Conservation (phyloP, 2,797 vertebrate genomes). For the Coregonus ussuriensis region DNA sequence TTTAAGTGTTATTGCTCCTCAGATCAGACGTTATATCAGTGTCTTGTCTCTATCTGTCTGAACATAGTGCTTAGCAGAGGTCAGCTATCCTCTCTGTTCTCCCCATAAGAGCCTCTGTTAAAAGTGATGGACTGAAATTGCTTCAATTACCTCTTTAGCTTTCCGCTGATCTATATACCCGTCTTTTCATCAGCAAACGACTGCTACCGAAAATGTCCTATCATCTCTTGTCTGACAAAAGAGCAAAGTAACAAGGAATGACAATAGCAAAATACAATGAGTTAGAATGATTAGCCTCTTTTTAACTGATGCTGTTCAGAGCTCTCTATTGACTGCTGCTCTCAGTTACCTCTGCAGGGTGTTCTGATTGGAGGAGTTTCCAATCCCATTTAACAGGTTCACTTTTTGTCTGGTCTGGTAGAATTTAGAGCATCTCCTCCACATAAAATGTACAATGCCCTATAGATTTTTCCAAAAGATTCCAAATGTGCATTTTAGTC, state of each 20-base stretch:
- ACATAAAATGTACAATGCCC: neutral
- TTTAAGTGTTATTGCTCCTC: constrained; percentile 24
- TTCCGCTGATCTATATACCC: constrained; percentile 33
- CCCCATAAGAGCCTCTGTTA: constrained; percentile 20
- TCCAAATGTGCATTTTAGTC: neutral
- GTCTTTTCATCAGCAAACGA: constrained; percentile 25
- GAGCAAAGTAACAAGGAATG: constrained; percentile 25
- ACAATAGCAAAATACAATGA: constrained; percentile 21
- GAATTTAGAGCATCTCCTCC: neutral
- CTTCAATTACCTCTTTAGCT: constrained; percentile 33
- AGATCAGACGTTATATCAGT: neutral
- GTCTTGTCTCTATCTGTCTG: neutral
- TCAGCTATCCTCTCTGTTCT: constrained; percentile 9
- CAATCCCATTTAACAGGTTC: constrained; percentile 27
- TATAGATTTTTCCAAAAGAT: neutral
- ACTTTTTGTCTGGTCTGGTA: constrained; percentile 14
- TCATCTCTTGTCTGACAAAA: constrained; percentile 19
- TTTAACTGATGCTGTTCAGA: neutral
- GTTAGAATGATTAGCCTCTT: constrained; percentile 23
- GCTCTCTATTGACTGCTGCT: neutral
- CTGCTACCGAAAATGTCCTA: constrained; percentile 15
- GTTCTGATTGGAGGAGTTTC: constrained; percentile 4
- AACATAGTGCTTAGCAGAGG: constrained; percentile 13
- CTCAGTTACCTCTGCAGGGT: neutral
- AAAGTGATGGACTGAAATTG: constrained; percentile 28